These are phyloP conservation scores for Sander vitreus DNA, from an alignment of 2,113 vertebrate genomes.

Conservation along the genomic window DNA sequence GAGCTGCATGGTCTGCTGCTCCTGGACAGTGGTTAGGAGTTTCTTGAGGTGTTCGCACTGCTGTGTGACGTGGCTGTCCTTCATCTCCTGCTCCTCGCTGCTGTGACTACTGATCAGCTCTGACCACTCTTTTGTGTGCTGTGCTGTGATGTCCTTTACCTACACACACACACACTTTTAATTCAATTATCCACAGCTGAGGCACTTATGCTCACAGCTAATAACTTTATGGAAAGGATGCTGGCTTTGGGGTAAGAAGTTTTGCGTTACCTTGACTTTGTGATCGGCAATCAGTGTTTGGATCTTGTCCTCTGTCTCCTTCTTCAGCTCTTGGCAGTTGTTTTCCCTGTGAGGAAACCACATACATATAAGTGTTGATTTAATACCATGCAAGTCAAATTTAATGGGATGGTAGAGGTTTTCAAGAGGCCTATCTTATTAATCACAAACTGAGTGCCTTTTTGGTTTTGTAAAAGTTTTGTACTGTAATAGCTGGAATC, in stretches of 20 bases:
- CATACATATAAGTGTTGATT: neutral
- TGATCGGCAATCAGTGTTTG: conserved; percentile 93
- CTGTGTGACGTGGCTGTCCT: conserved; percentile 92
- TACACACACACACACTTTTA: conserved; percentile 59
- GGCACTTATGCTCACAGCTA: neutral
- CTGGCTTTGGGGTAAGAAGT: neutral
- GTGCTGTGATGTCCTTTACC: conserved; percentile 97
- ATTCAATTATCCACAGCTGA: conserved; percentile 8
- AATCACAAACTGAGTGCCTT: neutral
- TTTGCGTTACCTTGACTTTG: conserved; percentile 92
- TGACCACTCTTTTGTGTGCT: conserved; percentile 98
- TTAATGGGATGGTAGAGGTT: neutral
- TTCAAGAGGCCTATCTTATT: neutral
- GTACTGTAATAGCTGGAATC: too few species aligned
- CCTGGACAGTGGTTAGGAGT: conserved; percentile 89
- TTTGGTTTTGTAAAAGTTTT: neutral
- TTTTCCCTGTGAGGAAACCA: conserved; percentile 87
- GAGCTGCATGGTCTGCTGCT: conserved; percentile 94
- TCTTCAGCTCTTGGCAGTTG: conserved; percentile 97
- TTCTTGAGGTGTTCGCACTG: conserved; percentile 96
- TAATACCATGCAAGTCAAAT: neutral
- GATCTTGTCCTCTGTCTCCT: conserved; percentile 98
- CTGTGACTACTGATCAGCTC: conserved; percentile 95
- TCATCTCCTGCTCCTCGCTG: conserved; percentile 92
- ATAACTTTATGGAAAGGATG: neutral